A percentile compares a stretch with the other conserved stretches of the same genome.
These are phyloP conservation scores for Sitobion miscanthi DNA, from an alignment of 1,140 invertebrate species.

Conservation along the genomic window DNA sequence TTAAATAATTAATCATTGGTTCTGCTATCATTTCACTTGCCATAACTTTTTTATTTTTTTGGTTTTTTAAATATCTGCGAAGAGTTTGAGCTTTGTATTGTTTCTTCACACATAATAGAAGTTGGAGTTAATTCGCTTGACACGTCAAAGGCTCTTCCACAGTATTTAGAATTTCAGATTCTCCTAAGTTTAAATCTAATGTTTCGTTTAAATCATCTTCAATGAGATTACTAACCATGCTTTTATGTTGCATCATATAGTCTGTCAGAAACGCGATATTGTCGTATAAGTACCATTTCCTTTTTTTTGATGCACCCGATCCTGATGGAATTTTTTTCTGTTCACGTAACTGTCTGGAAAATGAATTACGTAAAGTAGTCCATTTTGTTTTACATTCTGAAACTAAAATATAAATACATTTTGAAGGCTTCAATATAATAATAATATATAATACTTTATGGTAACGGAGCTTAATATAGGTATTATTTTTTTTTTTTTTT, in stretches of 20 bases:
- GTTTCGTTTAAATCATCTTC: background rate
- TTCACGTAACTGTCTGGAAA: background rate
- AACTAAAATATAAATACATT: background rate
- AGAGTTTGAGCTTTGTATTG: background rate
- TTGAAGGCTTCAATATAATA: background rate
- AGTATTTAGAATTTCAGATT: background rate
- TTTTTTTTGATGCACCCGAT: background rate
- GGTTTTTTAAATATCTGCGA: background rate
- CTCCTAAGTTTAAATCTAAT: background rate
- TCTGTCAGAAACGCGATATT: background rate
- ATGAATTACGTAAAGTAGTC: background rate
- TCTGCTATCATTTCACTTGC: background rate
- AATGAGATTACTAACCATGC: background rate
- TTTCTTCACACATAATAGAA: background rate
- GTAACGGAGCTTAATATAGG: too few species aligned
- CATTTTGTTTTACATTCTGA: conserved; percentile 20
- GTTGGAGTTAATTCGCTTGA: background rate
- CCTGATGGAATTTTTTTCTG: background rate
- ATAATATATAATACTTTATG: too few species aligned
- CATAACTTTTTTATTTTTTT: conserved; percentile 20
- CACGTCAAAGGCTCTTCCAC: background rate
- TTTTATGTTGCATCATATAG: background rate
- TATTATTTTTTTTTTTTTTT: too few species aligned
- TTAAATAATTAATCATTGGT: conserved; percentile 23
- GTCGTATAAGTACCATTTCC: conserved; percentile 13